phyloP scores from a whole-genome alignment of 2,888 invertebrate genomes.

The Parthenolecanium corni region DNA sequence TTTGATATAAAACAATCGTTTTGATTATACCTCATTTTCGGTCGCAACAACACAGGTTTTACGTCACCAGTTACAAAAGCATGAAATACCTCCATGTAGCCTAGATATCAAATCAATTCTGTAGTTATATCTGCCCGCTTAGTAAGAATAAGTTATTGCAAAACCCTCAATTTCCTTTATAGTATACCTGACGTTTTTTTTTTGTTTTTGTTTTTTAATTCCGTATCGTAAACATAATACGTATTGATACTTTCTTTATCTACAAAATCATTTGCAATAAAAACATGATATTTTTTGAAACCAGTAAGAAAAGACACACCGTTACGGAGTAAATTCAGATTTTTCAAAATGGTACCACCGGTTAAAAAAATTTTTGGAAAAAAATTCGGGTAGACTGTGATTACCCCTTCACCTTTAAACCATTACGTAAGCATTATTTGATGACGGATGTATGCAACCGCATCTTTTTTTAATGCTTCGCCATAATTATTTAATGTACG shows the following conservation, averaged over 20 bases:
- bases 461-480: constrained; percentile 22
- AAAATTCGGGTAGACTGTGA: constrained; percentile 18
- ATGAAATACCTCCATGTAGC: neutral
- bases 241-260: constrained; percentile 1
- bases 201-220: no score
- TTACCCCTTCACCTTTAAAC: neutral
- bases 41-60: constrained; percentile 9
- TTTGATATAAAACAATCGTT: constrained; percentile 8
- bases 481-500: constrained; percentile 1
- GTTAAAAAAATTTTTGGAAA: constrained; percentile 28
- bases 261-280: no score
- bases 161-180: no score
- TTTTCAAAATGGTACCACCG: constrained; percentile 53
- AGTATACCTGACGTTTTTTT: no score
- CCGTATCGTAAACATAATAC: no score
- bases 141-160: no score
- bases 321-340: constrained; percentile 88
- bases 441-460: constrained; percentile 8
- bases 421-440: constrained; percentile 16
- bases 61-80: constrained; percentile 1
- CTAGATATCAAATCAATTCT: neutral
- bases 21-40: neutral
- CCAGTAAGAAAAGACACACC: constrained; percentile 90
- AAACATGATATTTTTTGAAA: neutral
- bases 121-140: no score